Percentiles rank a stretch among this genome's conserved stretches.
Conservation (phyloP, 2,113 vertebrate species). For the Xiphias gladius region DNA sequence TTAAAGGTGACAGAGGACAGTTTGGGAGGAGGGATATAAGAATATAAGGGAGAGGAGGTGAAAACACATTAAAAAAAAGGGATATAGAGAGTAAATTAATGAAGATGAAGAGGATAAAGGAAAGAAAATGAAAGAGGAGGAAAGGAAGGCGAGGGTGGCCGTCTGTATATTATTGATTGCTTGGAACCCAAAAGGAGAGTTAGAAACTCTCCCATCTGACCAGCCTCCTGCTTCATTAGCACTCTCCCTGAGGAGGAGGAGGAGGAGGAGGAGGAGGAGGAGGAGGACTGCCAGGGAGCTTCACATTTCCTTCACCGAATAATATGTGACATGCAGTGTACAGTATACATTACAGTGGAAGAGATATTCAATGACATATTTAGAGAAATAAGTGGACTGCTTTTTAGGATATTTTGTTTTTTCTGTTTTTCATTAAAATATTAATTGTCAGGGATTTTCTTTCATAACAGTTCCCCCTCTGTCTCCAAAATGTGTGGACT, state of each 20-base stretch:
- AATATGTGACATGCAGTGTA: slow-evolving; percentile 42
- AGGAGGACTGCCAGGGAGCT: slow-evolving; percentile 29
- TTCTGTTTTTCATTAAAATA: slow-evolving; percentile 1
- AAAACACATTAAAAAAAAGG: slow-evolving; percentile 32
- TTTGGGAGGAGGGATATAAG: neutral
- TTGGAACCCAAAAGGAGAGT: slow-evolving; percentile 66
- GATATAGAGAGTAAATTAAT: slow-evolving; percentile 36
- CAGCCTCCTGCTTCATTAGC: slow-evolving; percentile 77
- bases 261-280: slow-evolving; percentile 32
- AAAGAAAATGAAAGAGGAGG: slow-evolving; percentile 27
- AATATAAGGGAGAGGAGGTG: slow-evolving; percentile 10
- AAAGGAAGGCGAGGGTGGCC: slow-evolving; percentile 33
- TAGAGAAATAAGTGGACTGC: neutral
- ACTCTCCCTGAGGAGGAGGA: slow-evolving; percentile 56
- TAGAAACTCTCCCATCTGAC: slow-evolving; percentile 63
- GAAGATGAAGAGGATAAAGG: slow-evolving; percentile 41
- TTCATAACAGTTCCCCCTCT: neutral
- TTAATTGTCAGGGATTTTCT: slow-evolving; percentile 5
- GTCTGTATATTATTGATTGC: slow-evolving; percentile 75
- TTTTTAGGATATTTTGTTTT: slow-evolving; percentile 13
- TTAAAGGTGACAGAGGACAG: slow-evolving; percentile 35
- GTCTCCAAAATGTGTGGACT: slow-evolving; percentile 6
- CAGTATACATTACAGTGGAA: slow-evolving; percentile 25
- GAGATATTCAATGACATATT: slow-evolving; percentile 15
- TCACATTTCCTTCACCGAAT: slow-evolving; percentile 61